These are phyloP conservation scores for Gymnocheta viridis DNA, from an alignment of 2,888 invertebrate species.

Conservation along the genomic window DNA sequence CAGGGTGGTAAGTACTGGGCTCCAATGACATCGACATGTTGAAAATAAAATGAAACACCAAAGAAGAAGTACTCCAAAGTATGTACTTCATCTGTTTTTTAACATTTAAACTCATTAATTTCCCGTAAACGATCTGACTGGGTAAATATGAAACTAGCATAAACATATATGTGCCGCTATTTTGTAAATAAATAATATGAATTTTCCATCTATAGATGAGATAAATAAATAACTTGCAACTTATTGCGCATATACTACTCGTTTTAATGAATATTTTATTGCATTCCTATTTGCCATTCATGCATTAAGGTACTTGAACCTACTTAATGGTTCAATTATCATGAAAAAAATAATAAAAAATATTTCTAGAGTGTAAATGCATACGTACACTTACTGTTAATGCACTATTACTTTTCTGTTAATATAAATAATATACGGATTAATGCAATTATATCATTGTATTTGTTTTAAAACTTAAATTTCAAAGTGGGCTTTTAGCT, in stretches of 20 bases:
- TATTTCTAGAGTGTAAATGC: not conserved
- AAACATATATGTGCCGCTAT: too few relatives aligned
- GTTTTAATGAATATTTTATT: not conserved
- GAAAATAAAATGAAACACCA: too few relatives aligned
- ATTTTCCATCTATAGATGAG: not conserved
- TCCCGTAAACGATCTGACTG: too few relatives aligned
- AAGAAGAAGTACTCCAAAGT: too few relatives aligned
- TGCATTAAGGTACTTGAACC: not conserved
- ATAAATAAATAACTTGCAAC: not conserved
- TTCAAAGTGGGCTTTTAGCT: not conserved
- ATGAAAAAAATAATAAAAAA: not conserved
- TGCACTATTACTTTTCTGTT: not conserved
- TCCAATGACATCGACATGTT: too few relatives aligned
- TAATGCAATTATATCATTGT: not conserved
- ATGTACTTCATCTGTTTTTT: too few relatives aligned
- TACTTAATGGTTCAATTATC: not conserved
- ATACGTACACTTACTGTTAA: not conserved
- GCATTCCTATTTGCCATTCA: not conserved
- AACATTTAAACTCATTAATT: too few relatives aligned
- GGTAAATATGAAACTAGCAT: too few relatives aligned
- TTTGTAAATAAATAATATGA: too few relatives aligned
- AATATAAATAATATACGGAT: not conserved
- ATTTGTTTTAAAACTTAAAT: slow-evolving; percentile 1
- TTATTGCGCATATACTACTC: not conserved
- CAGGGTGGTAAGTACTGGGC: too few relatives aligned